Evolutionary conservation across 2,113 vertebrate species (phyloP).

Genomic region (Rhombomys opimus): DNA sequence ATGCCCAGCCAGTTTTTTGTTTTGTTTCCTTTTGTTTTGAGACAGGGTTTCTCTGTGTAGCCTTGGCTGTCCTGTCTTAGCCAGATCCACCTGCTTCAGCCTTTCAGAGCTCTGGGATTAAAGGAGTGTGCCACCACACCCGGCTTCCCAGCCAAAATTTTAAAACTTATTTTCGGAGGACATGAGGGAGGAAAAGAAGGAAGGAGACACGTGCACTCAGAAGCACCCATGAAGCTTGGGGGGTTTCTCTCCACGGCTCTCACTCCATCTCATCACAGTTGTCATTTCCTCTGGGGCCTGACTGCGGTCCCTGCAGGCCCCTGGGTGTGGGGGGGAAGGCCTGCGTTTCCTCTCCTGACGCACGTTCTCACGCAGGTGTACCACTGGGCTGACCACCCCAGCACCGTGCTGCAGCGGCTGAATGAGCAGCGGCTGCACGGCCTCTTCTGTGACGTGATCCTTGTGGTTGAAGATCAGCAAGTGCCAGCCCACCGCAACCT

Average conservation of each 20-base stretch:
- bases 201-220: not conserved
- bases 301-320: not conserved
- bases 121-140: not conserved
- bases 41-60: not conserved
- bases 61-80: not conserved
- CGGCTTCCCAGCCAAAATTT: no score
- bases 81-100: not conserved
- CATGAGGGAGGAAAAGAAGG: not conserved
- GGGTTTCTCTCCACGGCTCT: not conserved
- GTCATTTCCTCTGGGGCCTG: not conserved
- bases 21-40: no score
- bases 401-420: constrained; percentile 91
- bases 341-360: not conserved
- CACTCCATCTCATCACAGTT: not conserved
- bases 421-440: constrained; percentile 92
- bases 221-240: not conserved
- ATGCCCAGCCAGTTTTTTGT: no score
- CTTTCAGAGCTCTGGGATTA: not conserved
- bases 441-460: constrained; percentile 94
- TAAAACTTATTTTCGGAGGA: not conserved
- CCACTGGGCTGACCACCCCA: constrained; percentile 89
- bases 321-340: no score
- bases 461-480: constrained; percentile 91
- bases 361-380: constrained; percentile 88
- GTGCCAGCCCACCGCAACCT: constrained; percentile 94